Conservation (phyloP, 2,888 invertebrate genomes). For the Euplagia quadripunctaria region DNA sequence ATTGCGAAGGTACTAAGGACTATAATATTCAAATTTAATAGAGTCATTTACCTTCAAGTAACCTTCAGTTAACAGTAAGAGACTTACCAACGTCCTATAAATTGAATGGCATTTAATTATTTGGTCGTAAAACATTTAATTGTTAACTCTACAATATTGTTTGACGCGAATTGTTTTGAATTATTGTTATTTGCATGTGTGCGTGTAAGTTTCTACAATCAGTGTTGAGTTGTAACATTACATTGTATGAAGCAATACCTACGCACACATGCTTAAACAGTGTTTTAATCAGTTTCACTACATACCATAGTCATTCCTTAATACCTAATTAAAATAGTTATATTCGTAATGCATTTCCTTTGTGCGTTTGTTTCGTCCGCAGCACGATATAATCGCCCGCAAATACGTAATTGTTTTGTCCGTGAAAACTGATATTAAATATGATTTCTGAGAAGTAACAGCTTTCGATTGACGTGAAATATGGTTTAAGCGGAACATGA, state of each 20-base stretch:
- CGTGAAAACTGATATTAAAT: conserved; percentile 30
- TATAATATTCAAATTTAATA: neutral
- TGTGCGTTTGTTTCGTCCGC: conserved; percentile 31
- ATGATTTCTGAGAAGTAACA: conserved; percentile 28
- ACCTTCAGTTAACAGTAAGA: neutral
- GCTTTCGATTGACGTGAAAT: conserved; percentile 26
- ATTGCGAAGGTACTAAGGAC: neutral
- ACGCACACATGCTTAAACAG: neutral
- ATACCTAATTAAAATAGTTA: neutral
- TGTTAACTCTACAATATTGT: neutral
- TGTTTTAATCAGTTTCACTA: neutral
- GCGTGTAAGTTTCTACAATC: neutral
- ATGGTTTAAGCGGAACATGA: conserved; percentile 24
- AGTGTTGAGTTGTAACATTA: neutral
- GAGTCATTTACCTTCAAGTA: neutral
- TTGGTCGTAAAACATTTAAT: no score
- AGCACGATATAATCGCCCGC: conserved; percentile 11
- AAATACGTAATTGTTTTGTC: conserved; percentile 14
- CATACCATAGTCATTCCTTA: neutral
- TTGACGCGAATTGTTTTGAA: neutral
- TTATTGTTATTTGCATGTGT: neutral
- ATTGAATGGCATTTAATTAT: neutral
- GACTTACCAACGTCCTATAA: neutral
- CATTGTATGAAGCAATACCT: neutral
- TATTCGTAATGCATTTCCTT: conserved; percentile 20